phyloP scores from a whole-genome alignment of 1,140 invertebrate genomes.

The Riptortus pedestris region DNA sequence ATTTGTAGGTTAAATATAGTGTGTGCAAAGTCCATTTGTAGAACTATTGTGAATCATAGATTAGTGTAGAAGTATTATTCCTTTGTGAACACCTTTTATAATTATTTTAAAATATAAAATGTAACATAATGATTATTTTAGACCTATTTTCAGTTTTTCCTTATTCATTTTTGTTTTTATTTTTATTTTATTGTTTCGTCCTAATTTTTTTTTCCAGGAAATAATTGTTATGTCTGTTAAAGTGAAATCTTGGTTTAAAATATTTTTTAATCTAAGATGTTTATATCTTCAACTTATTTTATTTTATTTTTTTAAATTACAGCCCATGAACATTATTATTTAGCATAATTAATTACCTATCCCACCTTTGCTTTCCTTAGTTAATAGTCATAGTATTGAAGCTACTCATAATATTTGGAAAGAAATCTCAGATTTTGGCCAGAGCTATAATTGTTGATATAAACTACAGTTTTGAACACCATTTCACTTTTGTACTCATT shows the following conservation, averaged over 20 bases:
- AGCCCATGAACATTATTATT: no score
- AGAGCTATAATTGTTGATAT: no score
- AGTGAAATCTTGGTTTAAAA: neutral
- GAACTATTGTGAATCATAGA: constrained; percentile 11
- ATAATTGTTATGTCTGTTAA: neutral
- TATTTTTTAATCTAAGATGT: no score
- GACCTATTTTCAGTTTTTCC: neutral
- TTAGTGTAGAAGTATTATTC: neutral
- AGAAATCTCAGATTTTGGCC: no score
- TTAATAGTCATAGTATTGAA: no score
- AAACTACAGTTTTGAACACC: no score
- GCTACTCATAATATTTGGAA: no score
- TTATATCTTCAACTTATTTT: no score
- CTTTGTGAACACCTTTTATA: neutral
- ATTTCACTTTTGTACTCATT: neutral
- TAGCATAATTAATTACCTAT: no score
- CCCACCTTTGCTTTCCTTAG: no score
- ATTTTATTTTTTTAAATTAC: no score
- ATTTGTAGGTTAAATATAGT: neutral
- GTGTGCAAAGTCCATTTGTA: constrained; percentile 13
- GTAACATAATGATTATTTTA: neutral
- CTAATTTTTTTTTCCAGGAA: neutral
- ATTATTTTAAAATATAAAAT: constrained; percentile 4
- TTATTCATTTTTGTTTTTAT: neutral
- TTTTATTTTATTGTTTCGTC: neutral